A percentile compares a stretch with the other conserved stretches of the same genome.
Evolutionary conservation across 2,888 invertebrate genomes (phyloP).

Genomic region (Tipula unca): DNA sequence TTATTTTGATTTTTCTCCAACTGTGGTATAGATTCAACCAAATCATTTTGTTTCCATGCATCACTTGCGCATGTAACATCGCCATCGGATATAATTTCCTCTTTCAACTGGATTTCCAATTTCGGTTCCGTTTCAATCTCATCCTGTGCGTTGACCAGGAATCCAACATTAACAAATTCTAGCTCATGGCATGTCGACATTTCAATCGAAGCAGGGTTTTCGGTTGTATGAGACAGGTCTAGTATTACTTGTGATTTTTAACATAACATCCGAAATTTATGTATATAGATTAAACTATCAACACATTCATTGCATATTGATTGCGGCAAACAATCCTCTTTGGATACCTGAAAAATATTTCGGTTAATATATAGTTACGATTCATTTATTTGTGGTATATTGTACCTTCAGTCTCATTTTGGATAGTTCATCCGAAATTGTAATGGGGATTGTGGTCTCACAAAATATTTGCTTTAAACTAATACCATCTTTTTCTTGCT

Average conservation of each 20-base stretch:
- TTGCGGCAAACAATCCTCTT: constrained; percentile 22
- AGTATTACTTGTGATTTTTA: background rate
- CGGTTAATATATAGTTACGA: background rate
- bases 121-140: no score
- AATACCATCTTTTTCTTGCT: no score
- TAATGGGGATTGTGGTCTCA: background rate
- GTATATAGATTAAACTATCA: constrained; percentile 8
- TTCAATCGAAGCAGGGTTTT: background rate
- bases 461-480: no score
- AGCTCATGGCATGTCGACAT: background rate
- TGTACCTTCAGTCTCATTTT: background rate
- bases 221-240: background rate
- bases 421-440: background rate
- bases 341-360: constrained; percentile 14
- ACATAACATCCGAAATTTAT: constrained; percentile 9
- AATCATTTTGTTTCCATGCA: background rate
- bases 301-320: constrained; percentile 22
- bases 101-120: no score
- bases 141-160: background rate
- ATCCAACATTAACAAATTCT: background rate
- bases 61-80: no score
- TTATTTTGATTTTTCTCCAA: no score
- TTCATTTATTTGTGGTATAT: background rate
- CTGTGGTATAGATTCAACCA: no score
- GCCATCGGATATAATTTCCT: no score